phyloP scores from a whole-genome alignment of 2,113 vertebrate genomes.

The Plecturocebus donacophilus region DNA sequence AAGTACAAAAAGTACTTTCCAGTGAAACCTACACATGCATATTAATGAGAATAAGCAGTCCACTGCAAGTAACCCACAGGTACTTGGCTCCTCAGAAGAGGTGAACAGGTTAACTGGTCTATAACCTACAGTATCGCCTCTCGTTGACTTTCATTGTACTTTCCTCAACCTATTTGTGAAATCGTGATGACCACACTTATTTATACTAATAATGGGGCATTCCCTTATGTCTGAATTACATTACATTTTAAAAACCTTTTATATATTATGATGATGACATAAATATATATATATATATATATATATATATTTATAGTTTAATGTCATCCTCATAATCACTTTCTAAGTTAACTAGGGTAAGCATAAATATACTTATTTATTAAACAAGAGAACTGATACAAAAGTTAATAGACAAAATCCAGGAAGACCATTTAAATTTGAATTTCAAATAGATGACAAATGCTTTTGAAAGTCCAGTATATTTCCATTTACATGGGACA shows the following conservation, averaged over 20 bases:
- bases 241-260: neutral
- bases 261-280: too few relatives aligned
- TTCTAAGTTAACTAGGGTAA: neutral
- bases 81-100: neutral
- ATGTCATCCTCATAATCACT: neutral
- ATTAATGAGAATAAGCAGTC: constrained; percentile 69
- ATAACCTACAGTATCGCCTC: neutral
- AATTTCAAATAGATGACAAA: neutral
- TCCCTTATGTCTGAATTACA: fast-evolving
- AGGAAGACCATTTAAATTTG: neutral
- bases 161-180: neutral
- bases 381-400: neutral
- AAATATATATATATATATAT: too few relatives aligned
- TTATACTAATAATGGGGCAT: fast-evolving
- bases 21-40: constrained; percentile 62
- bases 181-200: fast-evolving
- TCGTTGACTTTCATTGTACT: neutral
- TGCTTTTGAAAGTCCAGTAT: neutral
- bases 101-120: neutral
- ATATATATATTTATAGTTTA: neutral
- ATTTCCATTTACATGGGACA: neutral
- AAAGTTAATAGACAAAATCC: neutral
- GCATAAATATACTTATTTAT: neutral
- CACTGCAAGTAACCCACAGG: neutral
- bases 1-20: constrained; percentile 67